phyloP scores from a whole-genome alignment of 2,888 invertebrate genomes.

The Apeira syringaria region DNA sequence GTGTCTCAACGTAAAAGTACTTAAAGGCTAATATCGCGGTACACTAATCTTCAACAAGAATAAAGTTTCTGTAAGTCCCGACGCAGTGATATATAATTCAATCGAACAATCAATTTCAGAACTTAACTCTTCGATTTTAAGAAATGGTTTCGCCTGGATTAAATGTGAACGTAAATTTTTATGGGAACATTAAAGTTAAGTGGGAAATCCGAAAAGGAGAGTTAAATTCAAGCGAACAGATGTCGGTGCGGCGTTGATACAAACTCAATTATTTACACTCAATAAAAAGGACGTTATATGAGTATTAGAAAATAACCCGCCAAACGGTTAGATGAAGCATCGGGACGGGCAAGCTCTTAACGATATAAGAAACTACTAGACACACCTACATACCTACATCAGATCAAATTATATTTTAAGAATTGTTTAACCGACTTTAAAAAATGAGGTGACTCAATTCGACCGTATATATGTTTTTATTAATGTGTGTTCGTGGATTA shows the following conservation, averaged over 20 bases:
- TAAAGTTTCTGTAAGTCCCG: constrained; percentile 61
- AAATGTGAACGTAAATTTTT: constrained; percentile 66
- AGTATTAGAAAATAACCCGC: constrained; percentile 74
- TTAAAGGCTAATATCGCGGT: constrained; percentile 54
- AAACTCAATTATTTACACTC: constrained; percentile 83
- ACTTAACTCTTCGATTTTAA: constrained; percentile 43
- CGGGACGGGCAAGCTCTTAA: constrained; percentile 45
- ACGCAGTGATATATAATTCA: constrained; percentile 59
- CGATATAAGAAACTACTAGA: constrained; percentile 49
- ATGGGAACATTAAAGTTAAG: constrained; percentile 79
- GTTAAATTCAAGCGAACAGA: constrained; percentile 70
- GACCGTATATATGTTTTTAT: no score
- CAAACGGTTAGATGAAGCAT: constrained; percentile 51
- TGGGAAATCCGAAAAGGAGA: constrained; percentile 81
- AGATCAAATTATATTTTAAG: no score
- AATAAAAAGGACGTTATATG: constrained; percentile 81
- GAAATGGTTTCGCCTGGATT: constrained; percentile 43
- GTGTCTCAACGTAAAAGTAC: constrained; percentile 38
- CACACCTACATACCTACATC: no score
- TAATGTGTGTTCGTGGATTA: no score
- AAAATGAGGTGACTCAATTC: no score
- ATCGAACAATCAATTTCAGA: constrained; percentile 39
- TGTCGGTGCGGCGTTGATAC: constrained; percentile 74
- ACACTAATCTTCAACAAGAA: constrained; percentile 47
- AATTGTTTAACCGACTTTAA: no score